Evolutionary conservation across 1,140 invertebrate genomes (phyloP), one percentile per base, ranked within the genome.

Genomic region (Drosophila bocki): DNA sequence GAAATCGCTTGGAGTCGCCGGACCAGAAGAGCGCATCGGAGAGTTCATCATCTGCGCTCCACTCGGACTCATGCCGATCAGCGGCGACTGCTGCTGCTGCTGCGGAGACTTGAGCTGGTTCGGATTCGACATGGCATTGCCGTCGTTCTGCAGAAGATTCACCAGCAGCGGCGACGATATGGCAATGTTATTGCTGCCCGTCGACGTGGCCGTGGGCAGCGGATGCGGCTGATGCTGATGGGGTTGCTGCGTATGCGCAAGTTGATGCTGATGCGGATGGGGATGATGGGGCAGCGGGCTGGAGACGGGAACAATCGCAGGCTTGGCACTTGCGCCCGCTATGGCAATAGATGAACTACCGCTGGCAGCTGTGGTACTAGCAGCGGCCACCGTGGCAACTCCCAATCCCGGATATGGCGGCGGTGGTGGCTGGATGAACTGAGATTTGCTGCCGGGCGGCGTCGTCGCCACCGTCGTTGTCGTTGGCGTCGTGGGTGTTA

Each of bases 131-230:
- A 91, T 80, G 48, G 74, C 58, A 72, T 94, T 93, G 54, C 95
- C 96, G 86, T 98, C 97, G 91, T 97, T 98, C 94, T 98, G 97
- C 76, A 98, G 93, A 60, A 98, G 93, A 93, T 98, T 99, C 4
- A 98, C 97, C 47, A 98, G 94, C 58, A 98, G 93, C n/a, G 97
- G 97, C 93, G 97, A 98, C 65, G 97, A 97, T 80, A 97, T 94
- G 58, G 90, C 91, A 64, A 92, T 92, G 58, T 92, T 92, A 57
- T 92, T 92, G 45, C 79, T 82, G 26, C 69, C 75, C 29, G 82
- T 78, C 15, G 80, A 44, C 71, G 93, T 75, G 71, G 92, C 74
- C 93, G 93, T 85, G 93, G 94, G 50, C 32, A 93, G 93, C 51
- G 93, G 93, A 19, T 75, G 65, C 35, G 62, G 64, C 41, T 62